A percentile compares a stretch with the other conserved stretches of the same genome.
These are phyloP conservation scores for Trypoxylon attenuatum DNA, from an alignment of 2,888 invertebrate genomes.

Conservation along the genomic window DNA sequence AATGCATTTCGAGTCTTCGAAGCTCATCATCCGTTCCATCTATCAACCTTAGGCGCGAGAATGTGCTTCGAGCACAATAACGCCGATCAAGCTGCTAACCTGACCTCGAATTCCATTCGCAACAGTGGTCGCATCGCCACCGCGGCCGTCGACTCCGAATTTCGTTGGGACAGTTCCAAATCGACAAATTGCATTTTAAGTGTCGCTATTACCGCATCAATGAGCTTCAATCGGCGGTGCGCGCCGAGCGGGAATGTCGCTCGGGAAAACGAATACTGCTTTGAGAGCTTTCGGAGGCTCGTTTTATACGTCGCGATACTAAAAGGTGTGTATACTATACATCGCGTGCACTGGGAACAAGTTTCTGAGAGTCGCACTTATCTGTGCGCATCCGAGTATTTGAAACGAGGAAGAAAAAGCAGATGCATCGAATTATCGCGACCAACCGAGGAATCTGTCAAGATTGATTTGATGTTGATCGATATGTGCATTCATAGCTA, in stretches of 20 bases:
- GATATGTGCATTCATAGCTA: too few relatives aligned
- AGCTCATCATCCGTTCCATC: background rate
- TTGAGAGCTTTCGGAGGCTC: too few relatives aligned
- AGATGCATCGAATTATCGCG: too few relatives aligned
- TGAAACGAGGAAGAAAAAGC: conserved; percentile 7
- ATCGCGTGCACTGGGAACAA: conserved; percentile 28
- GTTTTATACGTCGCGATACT: conserved; percentile 8
- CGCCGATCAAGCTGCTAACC: conserved; percentile 6
- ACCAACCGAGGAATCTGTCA: too few relatives aligned
- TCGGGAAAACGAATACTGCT: too few relatives aligned
- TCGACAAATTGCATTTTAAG: conserved; percentile 42
- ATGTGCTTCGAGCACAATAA: background rate
- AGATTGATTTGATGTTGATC: too few relatives aligned
- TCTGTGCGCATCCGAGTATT: conserved; percentile 38
- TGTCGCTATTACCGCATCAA: conserved; percentile 37
- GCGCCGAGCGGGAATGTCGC: background rate
- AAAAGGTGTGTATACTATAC: conserved; percentile 13
- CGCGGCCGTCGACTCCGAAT: conserved; percentile 10
- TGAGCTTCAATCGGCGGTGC: conserved; percentile 19
- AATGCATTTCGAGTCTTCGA: background rate
- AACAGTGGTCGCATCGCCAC: conserved; percentile 4
- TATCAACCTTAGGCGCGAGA: background rate
- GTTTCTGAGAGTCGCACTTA: conserved; percentile 27
- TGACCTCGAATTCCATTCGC: conserved; percentile 31
- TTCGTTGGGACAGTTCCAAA: conserved; percentile 12